Evolutionary conservation across 2,888 invertebrate genomes (phyloP).

Genomic region (Dioctria rufipes): DNA sequence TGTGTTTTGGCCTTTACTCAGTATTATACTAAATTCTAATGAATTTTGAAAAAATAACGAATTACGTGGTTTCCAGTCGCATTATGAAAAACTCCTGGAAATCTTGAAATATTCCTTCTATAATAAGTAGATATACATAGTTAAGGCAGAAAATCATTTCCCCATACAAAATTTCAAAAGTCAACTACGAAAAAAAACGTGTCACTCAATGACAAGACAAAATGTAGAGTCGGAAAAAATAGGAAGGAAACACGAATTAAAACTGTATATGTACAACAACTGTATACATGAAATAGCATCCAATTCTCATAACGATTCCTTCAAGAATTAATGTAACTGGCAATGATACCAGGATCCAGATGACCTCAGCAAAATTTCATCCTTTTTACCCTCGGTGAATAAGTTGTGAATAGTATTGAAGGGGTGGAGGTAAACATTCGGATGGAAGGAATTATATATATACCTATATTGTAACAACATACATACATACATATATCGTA

Average conservation of each 20-base stretch:
- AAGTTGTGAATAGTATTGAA: conserved; percentile 35
- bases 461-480: background rate
- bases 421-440: background rate
- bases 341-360: conserved; percentile 48
- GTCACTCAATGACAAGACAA: conserved; percentile 33
- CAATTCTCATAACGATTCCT: conserved; percentile 56
- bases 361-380: conserved; percentile 52
- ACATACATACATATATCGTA: too few species aligned
- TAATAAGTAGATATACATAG: too few species aligned
- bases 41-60: too few species aligned
- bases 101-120: too few species aligned
- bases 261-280: background rate
- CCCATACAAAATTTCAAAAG: too few species aligned
- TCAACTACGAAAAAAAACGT: background rate
- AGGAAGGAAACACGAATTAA: conserved; percentile 28
- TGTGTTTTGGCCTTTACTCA: too few species aligned
- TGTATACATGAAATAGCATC: conserved; percentile 42
- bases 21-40: too few species aligned
- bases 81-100: too few species aligned
- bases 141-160: too few species aligned
- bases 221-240: conserved; percentile 11
- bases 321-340: conserved; percentile 56
- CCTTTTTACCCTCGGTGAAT: conserved; percentile 13
- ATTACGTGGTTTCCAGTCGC: too few species aligned
- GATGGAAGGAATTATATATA: background rate